These are phyloP conservation scores for Corythornis vintsioides DNA, from an alignment of 2,113 vertebrate genomes.

Conservation along the genomic window DNA sequence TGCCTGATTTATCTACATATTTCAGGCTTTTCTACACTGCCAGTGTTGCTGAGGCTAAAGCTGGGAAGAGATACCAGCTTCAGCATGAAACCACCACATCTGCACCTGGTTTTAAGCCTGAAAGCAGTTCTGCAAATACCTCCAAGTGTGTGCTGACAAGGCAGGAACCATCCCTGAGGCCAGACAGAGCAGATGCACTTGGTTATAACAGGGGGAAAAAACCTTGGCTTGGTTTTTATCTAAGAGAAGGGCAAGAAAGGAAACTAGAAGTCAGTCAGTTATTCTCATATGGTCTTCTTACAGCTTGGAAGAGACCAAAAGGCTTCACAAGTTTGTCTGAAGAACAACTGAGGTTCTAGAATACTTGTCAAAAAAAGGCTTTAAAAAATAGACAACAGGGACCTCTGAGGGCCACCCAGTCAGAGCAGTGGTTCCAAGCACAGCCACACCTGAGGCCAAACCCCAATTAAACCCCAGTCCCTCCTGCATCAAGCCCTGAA, in stretches of 20 bases:
- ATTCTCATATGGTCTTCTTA: not conserved
- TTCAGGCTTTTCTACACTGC: not conserved
- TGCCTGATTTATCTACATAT: not conserved
- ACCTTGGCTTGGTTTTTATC: not conserved
- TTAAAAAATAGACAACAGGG: not conserved
- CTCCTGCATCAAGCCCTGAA: not conserved
- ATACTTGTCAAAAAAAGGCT: not conserved
- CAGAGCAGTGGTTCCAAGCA: not conserved
- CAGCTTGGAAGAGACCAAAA: not conserved
- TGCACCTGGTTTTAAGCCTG: not conserved
- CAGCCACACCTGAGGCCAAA: not conserved
- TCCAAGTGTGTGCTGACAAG: rapidly evolving
- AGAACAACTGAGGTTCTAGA: not conserved
- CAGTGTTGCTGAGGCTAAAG: not conserved
- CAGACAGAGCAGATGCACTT: not conserved
- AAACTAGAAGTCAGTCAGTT: not conserved
- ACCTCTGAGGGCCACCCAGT: not conserved
- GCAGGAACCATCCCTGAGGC: not conserved
- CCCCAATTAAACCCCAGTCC: not conserved
- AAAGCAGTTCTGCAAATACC: not conserved
- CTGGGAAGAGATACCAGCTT: not conserved
- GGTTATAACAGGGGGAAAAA: not conserved
- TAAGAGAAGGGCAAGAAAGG: not conserved
- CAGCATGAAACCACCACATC: not conserved
- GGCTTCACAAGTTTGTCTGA: not conserved